Base-by-base conservation (phyloP, 2,888 invertebrate genomes). In the Caenorhabditis sp. region DNA sequence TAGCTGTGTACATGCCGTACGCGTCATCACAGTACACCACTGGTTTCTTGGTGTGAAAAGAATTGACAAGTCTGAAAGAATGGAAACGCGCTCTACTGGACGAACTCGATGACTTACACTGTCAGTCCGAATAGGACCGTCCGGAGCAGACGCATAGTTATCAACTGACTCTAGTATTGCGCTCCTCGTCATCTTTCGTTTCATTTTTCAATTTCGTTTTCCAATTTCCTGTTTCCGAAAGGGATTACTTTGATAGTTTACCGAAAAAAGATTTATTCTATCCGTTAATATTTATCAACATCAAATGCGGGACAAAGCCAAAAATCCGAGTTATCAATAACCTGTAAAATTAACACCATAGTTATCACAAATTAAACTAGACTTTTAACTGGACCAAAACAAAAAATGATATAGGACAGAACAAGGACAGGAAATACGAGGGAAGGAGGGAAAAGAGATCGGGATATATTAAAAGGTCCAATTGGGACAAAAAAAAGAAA, bases 11-110 rank as follows among this genome's bases (percentile, higher is more conserved):
- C n/a, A 24, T 65, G 53, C 79, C 79, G 47, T 50, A 51, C 9
- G 24, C n/a, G 37, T 71, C 79, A 47, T 79, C 79, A 37, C 79
- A 79, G n/a, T 60, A 71, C 13, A 77, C 58, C 15, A 58, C 70
- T 2, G 56, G 18, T 24, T 35, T 50, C 15, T 20, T 32, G 58
- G 51, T 1, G 8, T 2, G 13, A 13, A 11, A 2, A 11, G 20
- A 15, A 18, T 20, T 50, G 4, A 50, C 3, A 18, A 50, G 4
- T 50, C 50, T 50, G 20, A 11, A 50, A 50, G 40, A n/a, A n/a
- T n/a, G n/a, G n/a, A n/a, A n/a, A n/a, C 9, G 32, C 32, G 32
- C 32, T 32, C 32, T 40, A 40, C 40, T 40, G 40, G 6, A 40
- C 9, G 13, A 40, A 40, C 40, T 11, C 40, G 40, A n/a, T 40